Percentiles rank a stretch among this genome's conserved stretches.
These are phyloP conservation scores for Leuctra nigra DNA, from an alignment of 2,888 invertebrate species.

Conservation along the genomic window DNA sequence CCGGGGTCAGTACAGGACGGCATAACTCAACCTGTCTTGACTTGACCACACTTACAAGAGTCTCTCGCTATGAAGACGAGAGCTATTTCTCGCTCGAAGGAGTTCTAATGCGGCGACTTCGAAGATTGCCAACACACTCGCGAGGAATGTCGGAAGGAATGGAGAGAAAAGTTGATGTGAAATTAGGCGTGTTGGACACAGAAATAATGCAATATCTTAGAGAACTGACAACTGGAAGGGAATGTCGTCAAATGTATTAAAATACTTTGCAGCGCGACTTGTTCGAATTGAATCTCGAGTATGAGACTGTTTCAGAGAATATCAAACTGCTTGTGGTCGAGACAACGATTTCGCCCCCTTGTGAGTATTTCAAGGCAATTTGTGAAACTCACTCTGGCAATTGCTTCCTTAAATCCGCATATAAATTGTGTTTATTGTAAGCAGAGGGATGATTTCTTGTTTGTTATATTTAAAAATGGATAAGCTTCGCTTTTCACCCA, in stretches of 20 bases:
- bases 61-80: not conserved
- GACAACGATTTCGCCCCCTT: too few species aligned
- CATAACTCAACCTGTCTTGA: conserved; percentile 15
- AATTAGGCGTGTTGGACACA: conserved; percentile 12
- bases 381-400: too few species aligned
- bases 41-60: not conserved
- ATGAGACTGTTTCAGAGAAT: too few species aligned
- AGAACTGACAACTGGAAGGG: conserved; percentile 13
- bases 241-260: conserved; percentile 13
- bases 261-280: conserved; percentile 10
- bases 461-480: too few species aligned
- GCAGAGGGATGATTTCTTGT: too few species aligned
- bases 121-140: conserved; percentile 8
- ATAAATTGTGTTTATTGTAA: too few species aligned
- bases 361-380: too few species aligned
- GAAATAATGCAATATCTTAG: conserved; percentile 8
- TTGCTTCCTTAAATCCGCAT: too few species aligned
- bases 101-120: conserved; percentile 16
- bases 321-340: too few species aligned
- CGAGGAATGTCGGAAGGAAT: conserved; percentile 4
- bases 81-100: conserved; percentile 21
- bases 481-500: too few species aligned
- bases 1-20: not conserved
- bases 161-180: conserved; percentile 5
- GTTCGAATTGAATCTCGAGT: conserved; percentile 12